Conservation (phyloP, 2,797 vertebrate genomes). For the Enteromius mattozi region DNA sequence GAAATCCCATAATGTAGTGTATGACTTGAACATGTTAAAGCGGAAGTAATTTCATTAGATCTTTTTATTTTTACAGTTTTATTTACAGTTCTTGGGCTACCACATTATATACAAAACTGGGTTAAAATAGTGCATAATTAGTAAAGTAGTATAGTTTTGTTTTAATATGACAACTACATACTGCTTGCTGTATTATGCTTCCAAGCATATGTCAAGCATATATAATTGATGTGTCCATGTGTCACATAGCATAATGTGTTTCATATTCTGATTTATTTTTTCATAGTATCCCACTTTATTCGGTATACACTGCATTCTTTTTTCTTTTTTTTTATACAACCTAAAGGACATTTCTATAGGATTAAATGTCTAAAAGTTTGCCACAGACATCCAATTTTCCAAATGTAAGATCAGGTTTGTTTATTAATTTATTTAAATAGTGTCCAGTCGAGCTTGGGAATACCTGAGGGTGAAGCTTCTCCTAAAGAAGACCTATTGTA, state of each 20-base stretch:
- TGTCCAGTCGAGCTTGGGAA: conserved; percentile 34
- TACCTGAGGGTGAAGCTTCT: conserved; percentile 65
- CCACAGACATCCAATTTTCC: conserved; percentile 70
- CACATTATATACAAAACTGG: not conserved
- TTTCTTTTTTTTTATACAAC: not conserved
- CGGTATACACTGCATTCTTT: not conserved
- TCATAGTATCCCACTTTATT: not conserved
- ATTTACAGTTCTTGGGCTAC: not conserved
- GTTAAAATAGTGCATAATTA: not conserved
- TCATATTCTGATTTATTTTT: not conserved
- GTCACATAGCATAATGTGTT: not conserved
- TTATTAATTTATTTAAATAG: not conserved
- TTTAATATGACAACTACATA: not conserved
- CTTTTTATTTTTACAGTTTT: not conserved
- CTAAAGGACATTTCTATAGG: conserved; percentile 14
- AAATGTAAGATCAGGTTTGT: conserved; percentile 51
- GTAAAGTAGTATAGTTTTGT: not conserved
- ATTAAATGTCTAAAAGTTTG: conserved; percentile 57
- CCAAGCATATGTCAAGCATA: not conserved
- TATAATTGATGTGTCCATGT: not conserved
- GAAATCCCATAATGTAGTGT: not conserved
- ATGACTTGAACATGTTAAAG: not conserved
- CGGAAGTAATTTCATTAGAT: not conserved
- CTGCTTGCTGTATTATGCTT: not conserved
- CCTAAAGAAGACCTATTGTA: conserved; percentile 55